A percentile compares a stretch with the other conserved stretches of the same genome.
Evolutionary conservation across 1,140 invertebrate species (phyloP).

Genomic region (Saccostrea glomerata): DNA sequence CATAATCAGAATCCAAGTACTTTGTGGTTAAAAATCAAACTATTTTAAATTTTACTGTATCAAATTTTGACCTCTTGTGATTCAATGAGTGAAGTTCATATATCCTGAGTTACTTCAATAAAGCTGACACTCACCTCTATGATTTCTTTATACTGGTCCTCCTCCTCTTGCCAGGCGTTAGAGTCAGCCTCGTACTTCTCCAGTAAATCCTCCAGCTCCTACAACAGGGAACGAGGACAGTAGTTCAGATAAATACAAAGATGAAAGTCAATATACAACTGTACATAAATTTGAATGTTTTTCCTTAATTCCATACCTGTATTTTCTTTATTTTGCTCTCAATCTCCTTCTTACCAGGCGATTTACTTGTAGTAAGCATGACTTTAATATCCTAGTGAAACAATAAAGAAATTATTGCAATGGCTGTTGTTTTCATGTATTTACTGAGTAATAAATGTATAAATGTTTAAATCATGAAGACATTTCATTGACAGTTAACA

Average conservation of each 20-base stretch:
- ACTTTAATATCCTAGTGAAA: constrained; percentile 32
- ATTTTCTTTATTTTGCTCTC: constrained; percentile 28
- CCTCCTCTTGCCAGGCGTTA: constrained; percentile 62
- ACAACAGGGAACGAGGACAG: constrained; percentile 6
- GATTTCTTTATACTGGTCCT: constrained; percentile 77
- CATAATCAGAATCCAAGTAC: too few relatives aligned
- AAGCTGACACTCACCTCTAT: constrained; percentile 54
- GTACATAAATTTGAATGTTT: not conserved
- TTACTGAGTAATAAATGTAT: not conserved
- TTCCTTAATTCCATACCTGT: not conserved
- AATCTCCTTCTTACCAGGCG: constrained; percentile 43
- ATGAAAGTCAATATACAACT: not conserved
- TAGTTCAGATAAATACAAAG: not conserved
- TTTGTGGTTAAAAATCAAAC: too few relatives aligned
- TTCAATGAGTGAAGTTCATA: too few relatives aligned
- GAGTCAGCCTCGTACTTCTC: constrained; percentile 65
- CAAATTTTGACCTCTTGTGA: too few relatives aligned
- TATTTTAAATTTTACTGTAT: too few relatives aligned
- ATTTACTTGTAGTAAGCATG: constrained; percentile 35
- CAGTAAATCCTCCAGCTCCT: constrained; percentile 81
- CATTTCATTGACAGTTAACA: not conserved
- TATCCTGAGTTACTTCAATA: not conserved
- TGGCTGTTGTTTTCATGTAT: not conserved
- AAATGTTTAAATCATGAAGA: too few relatives aligned
- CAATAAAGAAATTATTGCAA: not conserved